Percentiles rank a stretch among this genome's conserved stretches.
These are phyloP conservation scores for Phaetusa simplex DNA, from an alignment of 2,113 vertebrate genomes.

Conservation along the genomic window DNA sequence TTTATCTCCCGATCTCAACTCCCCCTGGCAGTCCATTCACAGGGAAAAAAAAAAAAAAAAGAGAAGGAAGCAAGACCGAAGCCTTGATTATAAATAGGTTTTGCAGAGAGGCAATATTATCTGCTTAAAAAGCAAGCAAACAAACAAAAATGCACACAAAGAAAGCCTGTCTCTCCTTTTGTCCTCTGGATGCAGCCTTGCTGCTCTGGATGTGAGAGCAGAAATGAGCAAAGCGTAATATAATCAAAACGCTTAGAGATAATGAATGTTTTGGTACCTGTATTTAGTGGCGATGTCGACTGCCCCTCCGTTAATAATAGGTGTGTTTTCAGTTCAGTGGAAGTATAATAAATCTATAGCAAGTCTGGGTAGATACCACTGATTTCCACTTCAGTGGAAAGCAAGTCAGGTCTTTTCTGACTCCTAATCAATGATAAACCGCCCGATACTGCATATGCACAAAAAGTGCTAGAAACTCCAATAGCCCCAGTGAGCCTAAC, in stretches of 20 bases:
- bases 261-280: constrained; percentile 2
- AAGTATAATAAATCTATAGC: neutral
- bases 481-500: fast-evolving
- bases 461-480: neutral
- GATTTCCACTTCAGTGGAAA: neutral
- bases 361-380: neutral
- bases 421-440: neutral
- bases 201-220: neutral
- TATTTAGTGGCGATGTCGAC: neutral
- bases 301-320: neutral
- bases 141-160: neutral
- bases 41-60: neutral
- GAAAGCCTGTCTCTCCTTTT: neutral
- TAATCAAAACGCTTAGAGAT: neutral
- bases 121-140: neutral
- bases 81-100: neutral
- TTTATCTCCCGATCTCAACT: constrained; percentile 24
- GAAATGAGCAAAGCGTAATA: neutral
- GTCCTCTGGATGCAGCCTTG: neutral
- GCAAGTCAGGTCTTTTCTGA: neutral
- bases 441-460: fast-evolving
- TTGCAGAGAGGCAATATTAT: neutral
- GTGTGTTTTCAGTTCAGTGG: neutral
- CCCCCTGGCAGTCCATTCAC: neutral
- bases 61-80: neutral